Evolutionary conservation across 2,113 vertebrate genomes (phyloP).

Genomic region (Rhinolophus sinicus): DNA sequence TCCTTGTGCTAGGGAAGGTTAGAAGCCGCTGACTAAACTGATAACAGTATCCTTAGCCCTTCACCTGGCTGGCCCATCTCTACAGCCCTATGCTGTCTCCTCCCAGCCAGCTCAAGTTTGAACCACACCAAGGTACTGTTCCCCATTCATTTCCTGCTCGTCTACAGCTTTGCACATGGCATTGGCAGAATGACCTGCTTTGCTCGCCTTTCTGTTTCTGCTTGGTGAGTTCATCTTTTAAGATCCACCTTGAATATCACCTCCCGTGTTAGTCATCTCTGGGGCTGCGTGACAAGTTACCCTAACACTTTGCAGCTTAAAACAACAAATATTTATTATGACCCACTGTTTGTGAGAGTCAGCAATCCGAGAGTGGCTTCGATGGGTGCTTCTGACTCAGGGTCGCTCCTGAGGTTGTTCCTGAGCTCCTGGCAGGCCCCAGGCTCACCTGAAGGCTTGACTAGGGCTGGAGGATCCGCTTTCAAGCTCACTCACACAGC

Average conservation of each 20-base stretch:
- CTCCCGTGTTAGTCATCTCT: neutral
- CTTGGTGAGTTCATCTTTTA: neutral
- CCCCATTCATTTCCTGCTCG: fast-evolving
- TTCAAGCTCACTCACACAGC: neutral
- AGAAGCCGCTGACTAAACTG: neutral
- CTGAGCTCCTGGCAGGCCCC: neutral
- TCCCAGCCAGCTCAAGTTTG: neutral
- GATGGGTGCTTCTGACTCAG: neutral
- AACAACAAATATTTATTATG: neutral
- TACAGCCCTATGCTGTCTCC: neutral
- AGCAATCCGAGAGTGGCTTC: neutral
- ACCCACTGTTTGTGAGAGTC: neutral
- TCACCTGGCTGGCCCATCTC: neutral
- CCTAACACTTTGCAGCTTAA: neutral
- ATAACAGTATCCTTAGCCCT: neutral
- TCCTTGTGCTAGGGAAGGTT: neutral
- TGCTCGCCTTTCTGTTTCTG: neutral
- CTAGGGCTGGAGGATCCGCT: neutral
- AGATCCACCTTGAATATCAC: neutral
- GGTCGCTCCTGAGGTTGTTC: neutral
- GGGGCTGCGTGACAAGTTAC: neutral
- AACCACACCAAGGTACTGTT: neutral
- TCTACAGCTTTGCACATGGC: neutral
- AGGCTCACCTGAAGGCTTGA: neutral
- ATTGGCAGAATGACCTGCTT: neutral